Evolutionary conservation across 1,140 invertebrate species (phyloP), one percentile per base, ranked within the genome.

Genomic region (Chionoecetes opilio): DNA sequence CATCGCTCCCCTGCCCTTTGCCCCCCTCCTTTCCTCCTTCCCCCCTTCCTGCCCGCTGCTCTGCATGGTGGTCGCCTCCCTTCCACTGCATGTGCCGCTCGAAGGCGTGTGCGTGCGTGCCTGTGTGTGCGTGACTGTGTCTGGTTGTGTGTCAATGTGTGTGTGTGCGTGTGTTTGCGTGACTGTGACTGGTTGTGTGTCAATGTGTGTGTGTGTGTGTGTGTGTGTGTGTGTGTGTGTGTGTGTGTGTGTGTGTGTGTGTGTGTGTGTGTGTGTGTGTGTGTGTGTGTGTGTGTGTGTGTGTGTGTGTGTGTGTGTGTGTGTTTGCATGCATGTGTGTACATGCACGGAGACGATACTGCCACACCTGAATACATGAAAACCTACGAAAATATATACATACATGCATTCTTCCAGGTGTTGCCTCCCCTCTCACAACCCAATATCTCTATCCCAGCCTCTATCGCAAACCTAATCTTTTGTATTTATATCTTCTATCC

Each of bases 191-290:
- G 63, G 26, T 3, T 75, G 63, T n/a, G n/a, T n/a, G n/a, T n/a
- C 1, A n/a, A 21, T n/a, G n/a, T n/a, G n/a, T n/a, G 63, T 75
- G 21, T 17, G 21, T 75, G 63, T 75, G 6, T 75, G 63, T 21
- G 17, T 63, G 5, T 21, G 5, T 75, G 63, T 75, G 63, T 75
- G 21, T 75, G 17, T 21, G 5, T 21, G 63, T n/a, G 8, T 75
- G 1, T n/a, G 5, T 75, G 6, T n/a, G 63, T 75, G 63, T n/a
- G 21, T 2, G 21, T 8, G 63, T 75, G 63, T 75, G 63, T n/a
- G 63, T 75, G 63, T 75, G 63, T 75, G 63, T 75, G 63, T 75
- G 63, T 75, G 63, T 75, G 63, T 75, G 63, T 75, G 63, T 75
- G 63, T 75, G 63, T 75, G 63, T 75, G 26, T 75, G 63, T n/a